Evolutionary conservation across 2,797 vertebrate genomes (phyloP), one percentile per base, ranked within the genome.

Genomic region (Clarias fuscus): DNA sequence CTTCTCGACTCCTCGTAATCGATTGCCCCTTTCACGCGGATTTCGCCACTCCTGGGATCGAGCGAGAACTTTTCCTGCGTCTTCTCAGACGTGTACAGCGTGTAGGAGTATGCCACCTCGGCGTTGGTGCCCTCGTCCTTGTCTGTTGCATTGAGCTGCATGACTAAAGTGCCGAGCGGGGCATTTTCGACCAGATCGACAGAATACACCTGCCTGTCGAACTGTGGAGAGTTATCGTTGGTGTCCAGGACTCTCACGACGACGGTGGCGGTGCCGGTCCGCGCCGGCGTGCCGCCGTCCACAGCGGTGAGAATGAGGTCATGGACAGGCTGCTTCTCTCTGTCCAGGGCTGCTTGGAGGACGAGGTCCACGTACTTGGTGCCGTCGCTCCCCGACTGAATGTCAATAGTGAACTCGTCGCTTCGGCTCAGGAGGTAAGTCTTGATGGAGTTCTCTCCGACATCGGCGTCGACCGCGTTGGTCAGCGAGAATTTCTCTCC

Each of bases 381-480:
- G 2, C 95, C 96, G 8, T 97, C 96, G 27, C 93, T 95, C 61
- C 95, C 93, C 0, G 93, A 94, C 71, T 95, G 96, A 79, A 96
- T 95, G 18, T 95, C 93, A 68, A 97, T 93, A 56, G 84, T 94
- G 73, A 97, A 96, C 91, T 95, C 92, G 14, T 92, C 89, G 89
- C 94, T 97, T n/a, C 94, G 91, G 83, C 94, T 96, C 18, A 97
- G 91, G 75, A 91, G 93, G 90, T 97, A 98, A 71, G 95, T 96
- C 89, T 95, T 95, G 83, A 97, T 92, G 0, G 94, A 94, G 89
- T 97, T 97, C 33, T 91, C 91, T 27, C 96, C 96, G 84, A 96
- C 95, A 80, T 97, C 96, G 59, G 94, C 93, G 91, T 98, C 97
- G 86, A 97, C 95, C 5, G 96, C 96, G 81, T 94, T 96, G 10